phyloP scores from a whole-genome alignment of 1,140 invertebrate species.

The Apocrypta bakeri region DNA sequence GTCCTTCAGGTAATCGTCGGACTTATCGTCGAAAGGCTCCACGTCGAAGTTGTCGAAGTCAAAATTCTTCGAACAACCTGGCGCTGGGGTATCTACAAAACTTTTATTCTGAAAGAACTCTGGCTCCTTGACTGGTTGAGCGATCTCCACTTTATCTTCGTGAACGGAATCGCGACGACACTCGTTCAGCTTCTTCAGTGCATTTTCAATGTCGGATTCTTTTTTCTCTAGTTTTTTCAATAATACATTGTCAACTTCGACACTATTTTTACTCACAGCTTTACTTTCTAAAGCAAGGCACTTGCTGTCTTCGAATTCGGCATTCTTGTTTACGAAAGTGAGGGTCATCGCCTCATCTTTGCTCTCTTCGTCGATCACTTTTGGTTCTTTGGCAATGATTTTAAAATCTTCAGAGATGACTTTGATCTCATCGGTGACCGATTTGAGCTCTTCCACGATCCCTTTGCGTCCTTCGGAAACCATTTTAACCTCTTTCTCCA shows the following conservation, averaged over 20 bases:
- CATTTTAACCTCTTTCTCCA: background rate
- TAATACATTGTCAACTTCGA: constrained; percentile 13
- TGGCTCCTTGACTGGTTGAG: background rate
- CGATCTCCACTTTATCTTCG: background rate
- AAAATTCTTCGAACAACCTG: constrained; percentile 50
- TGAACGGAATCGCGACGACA: constrained; percentile 32
- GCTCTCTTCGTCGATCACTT: background rate
- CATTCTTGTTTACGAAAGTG: constrained; percentile 35
- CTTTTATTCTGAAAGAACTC: constrained; percentile 49
- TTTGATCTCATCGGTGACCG: background rate
- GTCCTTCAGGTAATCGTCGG: constrained; percentile 46
- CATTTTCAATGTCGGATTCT: constrained; percentile 31
- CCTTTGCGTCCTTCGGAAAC: constrained; percentile 3
- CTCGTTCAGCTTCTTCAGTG: constrained; percentile 37
- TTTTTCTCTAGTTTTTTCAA: constrained; percentile 38
- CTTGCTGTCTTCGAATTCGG: constrained; percentile 15
- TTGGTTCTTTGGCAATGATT: background rate
- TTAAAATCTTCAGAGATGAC: background rate
- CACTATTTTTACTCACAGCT: background rate
- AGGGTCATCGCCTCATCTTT: constrained; percentile 18
- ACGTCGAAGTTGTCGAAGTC: constrained; percentile 61
- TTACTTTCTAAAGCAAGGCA: constrained; percentile 28
- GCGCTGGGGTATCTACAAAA: constrained; percentile 30
- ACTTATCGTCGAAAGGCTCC: constrained; percentile 51
- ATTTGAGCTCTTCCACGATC: background rate